These are phyloP conservation scores for Caenorhabditis sulstoni DNA, from an alignment of 2,888 invertebrate genomes.

Conservation along the genomic window DNA sequence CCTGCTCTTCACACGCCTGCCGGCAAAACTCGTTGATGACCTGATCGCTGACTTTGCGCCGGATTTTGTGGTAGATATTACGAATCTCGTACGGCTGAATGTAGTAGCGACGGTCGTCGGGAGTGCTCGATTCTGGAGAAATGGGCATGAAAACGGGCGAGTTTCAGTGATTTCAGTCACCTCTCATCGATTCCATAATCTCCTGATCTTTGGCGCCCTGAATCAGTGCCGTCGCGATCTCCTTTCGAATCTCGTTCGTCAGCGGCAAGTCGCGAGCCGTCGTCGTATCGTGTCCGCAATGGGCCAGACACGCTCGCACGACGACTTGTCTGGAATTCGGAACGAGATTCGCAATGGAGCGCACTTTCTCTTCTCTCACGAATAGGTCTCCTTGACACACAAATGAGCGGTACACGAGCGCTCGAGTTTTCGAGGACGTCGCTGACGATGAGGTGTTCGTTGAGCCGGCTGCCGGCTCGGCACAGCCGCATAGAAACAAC, in stretches of 20 bases:
- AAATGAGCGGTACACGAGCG: not conserved
- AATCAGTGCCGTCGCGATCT: constrained; percentile 30
- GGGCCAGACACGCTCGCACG: constrained; percentile 16
- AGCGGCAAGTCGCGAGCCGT: constrained; percentile 8
- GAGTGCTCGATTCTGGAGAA: constrained; percentile 14
- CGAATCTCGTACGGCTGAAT: constrained; percentile 30
- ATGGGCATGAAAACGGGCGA: no score
- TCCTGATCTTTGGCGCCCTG: constrained; percentile 19
- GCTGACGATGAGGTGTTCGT: not conserved
- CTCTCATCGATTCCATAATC: constrained; percentile 7
- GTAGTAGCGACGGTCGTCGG: constrained; percentile 31
- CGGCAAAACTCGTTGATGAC: not conserved
- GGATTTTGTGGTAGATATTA: not conserved
- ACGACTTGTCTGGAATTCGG: constrained; percentile 28
- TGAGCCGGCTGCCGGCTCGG: not conserved
- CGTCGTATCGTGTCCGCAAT: constrained; percentile 32
- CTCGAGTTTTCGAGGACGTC: not conserved
- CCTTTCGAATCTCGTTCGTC: not conserved
- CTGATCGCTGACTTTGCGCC: not conserved
- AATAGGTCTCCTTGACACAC: not conserved
- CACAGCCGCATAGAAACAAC: no score
- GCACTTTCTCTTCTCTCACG: not conserved
- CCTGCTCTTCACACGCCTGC: not conserved
- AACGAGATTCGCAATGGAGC: not conserved
- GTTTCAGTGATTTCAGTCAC: no score